Evolutionary conservation across 2,888 invertebrate genomes (phyloP).

Genomic region (Abscondita cerata): DNA sequence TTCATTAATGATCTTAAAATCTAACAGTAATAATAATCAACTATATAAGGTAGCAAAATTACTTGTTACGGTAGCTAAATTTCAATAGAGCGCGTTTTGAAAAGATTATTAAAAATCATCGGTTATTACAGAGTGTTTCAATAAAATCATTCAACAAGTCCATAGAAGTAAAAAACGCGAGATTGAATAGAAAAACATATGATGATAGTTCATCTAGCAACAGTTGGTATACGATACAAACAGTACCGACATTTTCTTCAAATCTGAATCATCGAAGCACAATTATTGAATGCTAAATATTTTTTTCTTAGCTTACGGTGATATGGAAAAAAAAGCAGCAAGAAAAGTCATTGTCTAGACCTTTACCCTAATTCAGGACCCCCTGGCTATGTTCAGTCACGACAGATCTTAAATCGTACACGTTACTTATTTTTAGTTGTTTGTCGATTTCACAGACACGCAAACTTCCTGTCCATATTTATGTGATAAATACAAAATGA

Average conservation of each 20-base stretch:
- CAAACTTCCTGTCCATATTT: conserved; percentile 15
- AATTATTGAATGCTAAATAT: neutral
- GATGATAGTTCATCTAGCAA: conserved; percentile 3
- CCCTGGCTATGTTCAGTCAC: conserved; percentile 21
- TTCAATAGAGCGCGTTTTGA: conserved; percentile 1
- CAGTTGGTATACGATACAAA: conserved; percentile 1
- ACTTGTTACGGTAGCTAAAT: conserved; percentile 1
- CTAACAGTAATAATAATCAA: too few relatives aligned
- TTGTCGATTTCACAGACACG: conserved; percentile 18
- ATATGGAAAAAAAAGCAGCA: too few relatives aligned
- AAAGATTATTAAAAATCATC: conserved; percentile 1
- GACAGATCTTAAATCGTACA: conserved; percentile 23
- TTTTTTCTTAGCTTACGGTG: neutral
- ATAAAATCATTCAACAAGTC: neutral
- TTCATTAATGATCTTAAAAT: too few relatives aligned
- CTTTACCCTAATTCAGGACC: conserved; percentile 21
- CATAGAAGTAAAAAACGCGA: neutral
- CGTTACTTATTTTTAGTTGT: conserved; percentile 21
- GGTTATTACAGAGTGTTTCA: neutral
- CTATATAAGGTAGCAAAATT: too few relatives aligned
- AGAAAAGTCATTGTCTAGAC: conserved; percentile 17
- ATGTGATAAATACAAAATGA: conserved; percentile 5
- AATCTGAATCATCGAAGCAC: too few relatives aligned
- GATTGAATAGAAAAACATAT: conserved; percentile 4
- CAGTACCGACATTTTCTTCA: too few relatives aligned